These are phyloP conservation scores for Myiopsitta monachus DNA, from an alignment of 2,113 vertebrate genomes.

Conservation along the genomic window DNA sequence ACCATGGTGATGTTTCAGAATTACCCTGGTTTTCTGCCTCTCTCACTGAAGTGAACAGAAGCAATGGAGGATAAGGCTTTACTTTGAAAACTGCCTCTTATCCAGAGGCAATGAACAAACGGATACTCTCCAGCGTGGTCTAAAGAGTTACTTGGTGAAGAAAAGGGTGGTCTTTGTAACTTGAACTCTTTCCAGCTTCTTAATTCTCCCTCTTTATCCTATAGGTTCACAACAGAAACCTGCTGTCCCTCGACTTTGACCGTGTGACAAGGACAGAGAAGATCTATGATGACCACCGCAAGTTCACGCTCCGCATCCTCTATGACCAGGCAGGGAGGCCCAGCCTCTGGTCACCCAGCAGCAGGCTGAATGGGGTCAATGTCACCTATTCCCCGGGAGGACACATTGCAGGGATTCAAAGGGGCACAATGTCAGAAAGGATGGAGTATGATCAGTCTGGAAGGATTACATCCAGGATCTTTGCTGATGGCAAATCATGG, in stretches of 20 bases:
- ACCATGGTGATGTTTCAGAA: background rate
- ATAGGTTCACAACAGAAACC: constrained; percentile 96
- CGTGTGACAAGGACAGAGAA: constrained; percentile 98
- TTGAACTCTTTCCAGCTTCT: background rate
- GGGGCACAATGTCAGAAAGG: constrained; percentile 97
- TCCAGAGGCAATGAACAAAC: background rate
- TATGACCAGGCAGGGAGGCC: constrained; percentile 92
- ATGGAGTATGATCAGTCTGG: constrained; percentile 96
- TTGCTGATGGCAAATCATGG: constrained; percentile 97
- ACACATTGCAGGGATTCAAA: constrained; percentile 91
- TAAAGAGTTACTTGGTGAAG: background rate
- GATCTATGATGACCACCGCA: constrained; percentile 97
- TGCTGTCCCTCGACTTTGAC: constrained; percentile 95
- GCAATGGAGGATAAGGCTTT: background rate
- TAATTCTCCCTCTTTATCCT: background rate
- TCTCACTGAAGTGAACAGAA: background rate
- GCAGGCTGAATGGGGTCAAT: constrained; percentile 92
- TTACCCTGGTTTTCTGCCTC: background rate
- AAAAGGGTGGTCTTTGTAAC: background rate
- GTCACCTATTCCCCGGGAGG: constrained; percentile 93
- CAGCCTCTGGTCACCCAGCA: constrained; percentile 96
- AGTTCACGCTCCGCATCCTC: constrained; percentile 94
- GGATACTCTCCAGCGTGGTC: background rate
- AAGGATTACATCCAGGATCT: constrained; percentile 90
- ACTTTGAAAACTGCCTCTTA: background rate